Base-by-base conservation (phyloP, 2,888 invertebrate species). In the Erpobdella octoculata region DNA sequence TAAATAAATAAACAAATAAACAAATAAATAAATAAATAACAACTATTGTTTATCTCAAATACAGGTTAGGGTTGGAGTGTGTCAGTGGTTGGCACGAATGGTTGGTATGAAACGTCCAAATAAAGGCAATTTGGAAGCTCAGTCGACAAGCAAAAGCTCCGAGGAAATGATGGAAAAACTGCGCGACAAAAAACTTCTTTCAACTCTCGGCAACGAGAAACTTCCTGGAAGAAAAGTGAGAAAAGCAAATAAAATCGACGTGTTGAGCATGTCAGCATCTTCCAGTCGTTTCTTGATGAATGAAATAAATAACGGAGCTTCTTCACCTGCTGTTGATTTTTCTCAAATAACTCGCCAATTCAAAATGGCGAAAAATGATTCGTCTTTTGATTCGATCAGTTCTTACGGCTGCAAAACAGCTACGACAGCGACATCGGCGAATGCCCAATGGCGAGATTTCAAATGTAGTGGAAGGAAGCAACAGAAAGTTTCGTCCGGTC, bases 41-140 rank as follows among this genome's bases (percentile, higher is more conserved):
- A n/a, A n/a, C n/a, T n/a, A n/a, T n/a, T n/a, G n/a, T n/a, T n/a
- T n/a, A n/a, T n/a, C n/a, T 12, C 46, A 15, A 12, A 6, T 78
- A 1, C 85, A 97, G 97, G 91, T 95, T 81, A 92, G 92, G 85
- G 89, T 90, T 79, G 89, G 96, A 82, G 92, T 98, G 86, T 88
- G 97, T 81, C 91, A 91, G 85, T 97, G 96, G 94, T 87, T 98
- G 85, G 97, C 98, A 79, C 94, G 93, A 89, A 85, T 96, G 79
- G 87, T 97, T 83, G 89, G 95, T 81, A 97, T 98, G 96, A 89
- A 90, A 80, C 88, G 96, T 80, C 96, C 96, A 61, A 94, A 93
- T 15, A 31, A 33, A 8, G 62, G 33, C n/a, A 35, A 31, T 8
- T 28, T 0, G 1, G 62, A 31, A 62, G 8, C 41, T 12, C 12